These are phyloP conservation scores for Serinus canaria DNA, from an alignment of 2,113 vertebrate genomes.

Conservation along the genomic window DNA sequence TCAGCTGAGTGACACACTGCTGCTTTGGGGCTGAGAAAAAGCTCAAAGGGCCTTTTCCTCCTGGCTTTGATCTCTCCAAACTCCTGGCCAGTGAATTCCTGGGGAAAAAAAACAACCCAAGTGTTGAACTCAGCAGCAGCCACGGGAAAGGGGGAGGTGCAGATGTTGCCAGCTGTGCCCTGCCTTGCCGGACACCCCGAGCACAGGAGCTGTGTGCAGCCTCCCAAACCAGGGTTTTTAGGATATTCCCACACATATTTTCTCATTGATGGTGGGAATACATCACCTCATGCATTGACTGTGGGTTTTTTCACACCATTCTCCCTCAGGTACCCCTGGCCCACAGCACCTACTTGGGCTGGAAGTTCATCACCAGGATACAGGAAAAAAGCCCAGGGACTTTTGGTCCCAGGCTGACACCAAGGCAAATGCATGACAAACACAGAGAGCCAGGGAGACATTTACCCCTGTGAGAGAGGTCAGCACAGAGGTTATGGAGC, in stretches of 20 bases:
- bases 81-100: background rate
- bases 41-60: background rate
- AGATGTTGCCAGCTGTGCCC: background rate
- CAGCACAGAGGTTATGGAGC: background rate
- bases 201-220: background rate
- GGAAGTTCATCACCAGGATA: background rate
- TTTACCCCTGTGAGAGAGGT: background rate
- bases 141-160: background rate
- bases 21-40: background rate
- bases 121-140: rapidly evolving
- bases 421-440: background rate
- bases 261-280: background rate
- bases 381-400: background rate
- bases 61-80: background rate
- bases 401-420: background rate
- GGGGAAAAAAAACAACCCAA: background rate
- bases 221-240: no score
- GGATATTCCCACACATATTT: background rate
- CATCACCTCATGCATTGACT: no score
- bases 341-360: background rate
- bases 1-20: background rate
- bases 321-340: background rate
- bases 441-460: background rate
- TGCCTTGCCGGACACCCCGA: background rate
- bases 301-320: background rate